Evolutionary conservation across 2,888 invertebrate species (phyloP), one percentile per base, ranked within the genome.

Genomic region (Carcina quercana): DNA sequence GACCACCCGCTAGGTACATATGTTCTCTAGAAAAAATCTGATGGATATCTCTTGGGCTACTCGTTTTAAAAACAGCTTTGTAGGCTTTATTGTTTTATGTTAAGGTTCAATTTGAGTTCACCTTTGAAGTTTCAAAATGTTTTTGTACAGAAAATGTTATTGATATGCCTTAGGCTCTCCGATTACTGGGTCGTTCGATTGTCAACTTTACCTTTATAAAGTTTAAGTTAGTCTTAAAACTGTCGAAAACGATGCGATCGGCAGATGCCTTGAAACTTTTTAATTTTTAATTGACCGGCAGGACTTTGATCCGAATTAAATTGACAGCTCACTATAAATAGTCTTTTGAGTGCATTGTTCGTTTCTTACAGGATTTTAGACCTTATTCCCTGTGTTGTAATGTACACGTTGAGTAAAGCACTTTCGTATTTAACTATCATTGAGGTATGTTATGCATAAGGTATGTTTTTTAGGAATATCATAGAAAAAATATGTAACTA

Each of bases 1-100:
- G 70, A 59, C 72, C 72, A 70, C 72, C 72, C 72, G 72, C 57
- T 45, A 57, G 62, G 67, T 65, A n/a, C n/a, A n/a, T n/a, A 66
- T 59, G 57, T 42, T 39, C n/a, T 59, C 59, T 54, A 43, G 37
- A 52, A 59, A 65, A 69, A 64, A 51, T 29, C 7, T n/a, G 25
- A 46, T 35, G 45, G 43, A 50, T 52, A 44, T 61, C 60, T 52
- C 20, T 48, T 42, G 28, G 30, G 32, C 47, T 49, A 45, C 50
- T 45, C 43, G 45, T 51, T 56, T 50, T n/a, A n/a, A n/a, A n/a
- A n/a, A n/a, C n/a, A n/a, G n/a, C n/a, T n/a, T n/a, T n/a, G n/a
- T n/a, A 34, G 34, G 10, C 41, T 29, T 28, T 22, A 5, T 33
- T 13, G 25, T 2, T n/a, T n/a, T n/a, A n/a, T n/a, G n/a, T n/a